phyloP scores from a whole-genome alignment of 2,888 invertebrate species.

The Xestia sexstrigata region DNA sequence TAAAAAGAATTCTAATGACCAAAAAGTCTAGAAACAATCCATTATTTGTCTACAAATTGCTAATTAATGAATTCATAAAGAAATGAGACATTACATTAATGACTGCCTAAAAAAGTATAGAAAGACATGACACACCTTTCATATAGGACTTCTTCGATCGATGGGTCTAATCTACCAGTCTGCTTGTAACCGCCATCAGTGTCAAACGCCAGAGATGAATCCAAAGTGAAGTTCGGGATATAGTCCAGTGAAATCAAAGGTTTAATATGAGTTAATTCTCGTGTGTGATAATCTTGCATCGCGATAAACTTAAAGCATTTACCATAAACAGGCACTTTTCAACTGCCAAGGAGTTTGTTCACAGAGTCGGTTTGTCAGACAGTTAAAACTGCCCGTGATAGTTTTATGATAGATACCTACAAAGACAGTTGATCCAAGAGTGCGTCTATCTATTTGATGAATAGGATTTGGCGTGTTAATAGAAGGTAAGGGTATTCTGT shows the following conservation, averaged over 20 bases:
- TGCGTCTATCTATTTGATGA: background rate
- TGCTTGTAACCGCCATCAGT: constrained; percentile 4
- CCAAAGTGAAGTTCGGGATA: background rate
- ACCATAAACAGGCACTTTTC: background rate
- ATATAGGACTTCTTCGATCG: background rate
- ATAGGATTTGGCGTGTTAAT: background rate
- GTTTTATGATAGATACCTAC: too few species aligned
- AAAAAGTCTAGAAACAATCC: background rate
- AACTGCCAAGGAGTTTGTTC: background rate
- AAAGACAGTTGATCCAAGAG: background rate
- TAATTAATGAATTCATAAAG: constrained; percentile 6
- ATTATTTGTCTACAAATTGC: background rate
- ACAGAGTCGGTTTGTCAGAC: background rate
- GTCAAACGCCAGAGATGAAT: constrained; percentile 15
- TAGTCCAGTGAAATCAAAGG: constrained; percentile 5
- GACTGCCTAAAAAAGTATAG: background rate
- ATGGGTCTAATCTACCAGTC: constrained; percentile 10
- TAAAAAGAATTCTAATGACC: background rate
- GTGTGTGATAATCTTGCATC: too few species aligned
- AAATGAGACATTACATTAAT: constrained; percentile 4
- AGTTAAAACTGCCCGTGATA: background rate
- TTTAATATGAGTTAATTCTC: background rate
- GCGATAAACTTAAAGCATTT: background rate
- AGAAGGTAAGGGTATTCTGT: background rate
- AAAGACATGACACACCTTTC: background rate